phyloP scores from a whole-genome alignment of 2,113 vertebrate genomes.

The Ciconia maguari region DNA sequence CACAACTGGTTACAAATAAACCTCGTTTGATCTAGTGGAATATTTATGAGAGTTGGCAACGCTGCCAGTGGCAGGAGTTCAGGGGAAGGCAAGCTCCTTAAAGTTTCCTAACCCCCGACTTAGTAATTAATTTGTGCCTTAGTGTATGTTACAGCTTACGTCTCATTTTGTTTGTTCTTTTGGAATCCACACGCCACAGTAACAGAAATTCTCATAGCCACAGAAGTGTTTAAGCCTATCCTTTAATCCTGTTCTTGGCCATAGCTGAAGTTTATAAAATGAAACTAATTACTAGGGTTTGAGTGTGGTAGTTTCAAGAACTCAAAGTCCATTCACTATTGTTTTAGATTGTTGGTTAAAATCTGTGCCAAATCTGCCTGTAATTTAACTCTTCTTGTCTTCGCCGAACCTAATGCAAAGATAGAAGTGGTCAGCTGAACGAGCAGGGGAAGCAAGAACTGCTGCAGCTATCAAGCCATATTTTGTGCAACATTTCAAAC shows the following conservation, averaged over 20 bases:
- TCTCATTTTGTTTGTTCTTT: neutral
- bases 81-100: neutral
- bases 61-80: neutral
- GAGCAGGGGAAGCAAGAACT: neutral
- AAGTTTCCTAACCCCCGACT: rapidly evolving
- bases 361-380: neutral
- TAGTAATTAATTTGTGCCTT: neutral
- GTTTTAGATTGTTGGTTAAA: neutral
- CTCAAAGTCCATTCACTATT: neutral
- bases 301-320: neutral
- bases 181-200: neutral
- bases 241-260: neutral
- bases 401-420: neutral
- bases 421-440: neutral
- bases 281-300: neutral
- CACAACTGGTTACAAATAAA: neutral
- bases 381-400: neutral
- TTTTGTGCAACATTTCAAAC: neutral
- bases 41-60: neutral
- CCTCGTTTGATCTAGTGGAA: neutral
- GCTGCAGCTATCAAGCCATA: neutral
- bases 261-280: neutral
- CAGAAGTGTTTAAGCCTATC: neutral
- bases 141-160: neutral
- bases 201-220: neutral